A percentile compares a stretch with the other conserved stretches of the same genome.
Evolutionary conservation across 2,797 vertebrate species (phyloP).

Genomic region (Pseudomugil gertrudae): DNA sequence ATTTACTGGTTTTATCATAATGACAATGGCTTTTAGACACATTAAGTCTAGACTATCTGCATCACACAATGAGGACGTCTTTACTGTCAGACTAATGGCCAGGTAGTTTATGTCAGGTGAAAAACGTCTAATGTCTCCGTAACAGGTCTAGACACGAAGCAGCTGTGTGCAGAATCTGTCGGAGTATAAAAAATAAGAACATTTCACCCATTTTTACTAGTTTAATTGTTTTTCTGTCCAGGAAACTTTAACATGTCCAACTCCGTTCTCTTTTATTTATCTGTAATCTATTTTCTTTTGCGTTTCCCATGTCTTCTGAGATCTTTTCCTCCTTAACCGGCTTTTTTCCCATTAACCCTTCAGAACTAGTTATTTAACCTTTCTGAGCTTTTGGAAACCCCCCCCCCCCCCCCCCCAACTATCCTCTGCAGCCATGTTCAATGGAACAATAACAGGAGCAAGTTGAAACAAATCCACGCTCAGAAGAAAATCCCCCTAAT

Average conservation of each 20-base stretch:
- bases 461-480: conserved; percentile 52
- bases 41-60: conserved; percentile 36
- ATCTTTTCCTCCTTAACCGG: too few relatives aligned
- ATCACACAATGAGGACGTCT: neutral
- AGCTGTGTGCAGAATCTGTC: conserved; percentile 2
- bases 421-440: conserved; percentile 32
- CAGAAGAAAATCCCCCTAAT: conserved; percentile 51
- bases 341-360: too few relatives aligned
- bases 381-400: too few relatives aligned
- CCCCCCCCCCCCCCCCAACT: too few relatives aligned
- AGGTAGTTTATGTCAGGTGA: conserved; percentile 7
- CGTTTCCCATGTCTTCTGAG: too few relatives aligned
- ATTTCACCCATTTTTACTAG: neutral
- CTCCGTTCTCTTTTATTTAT: too few relatives aligned
- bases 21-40: conserved; percentile 14
- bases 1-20: neutral
- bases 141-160: conserved; percentile 13
- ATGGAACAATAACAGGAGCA: conserved; percentile 32
- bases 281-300: too few relatives aligned
- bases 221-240: neutral
- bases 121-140: neutral
- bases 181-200: too few relatives aligned
- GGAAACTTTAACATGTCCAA: too few relatives aligned
- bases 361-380: conserved; percentile 37
- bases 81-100: conserved; percentile 7